These are phyloP conservation scores for Drosophila gaucha DNA, from an alignment of 2,888 invertebrate species.

Conservation along the genomic window DNA sequence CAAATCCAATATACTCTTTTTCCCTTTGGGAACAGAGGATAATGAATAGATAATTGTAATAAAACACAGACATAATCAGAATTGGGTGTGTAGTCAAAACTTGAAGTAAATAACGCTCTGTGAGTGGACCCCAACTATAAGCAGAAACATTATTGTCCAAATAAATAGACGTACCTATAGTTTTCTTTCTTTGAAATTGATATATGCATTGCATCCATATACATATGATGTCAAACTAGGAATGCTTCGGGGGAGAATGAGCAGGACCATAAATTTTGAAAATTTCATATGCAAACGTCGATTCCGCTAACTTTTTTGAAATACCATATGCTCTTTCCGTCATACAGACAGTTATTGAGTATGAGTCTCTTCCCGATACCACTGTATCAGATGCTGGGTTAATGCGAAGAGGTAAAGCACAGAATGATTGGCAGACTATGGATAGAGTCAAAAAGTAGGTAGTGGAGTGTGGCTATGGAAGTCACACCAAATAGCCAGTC, in stretches of 20 bases:
- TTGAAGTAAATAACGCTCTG: slow-evolving; percentile 11
- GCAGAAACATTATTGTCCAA: slow-evolving; percentile 10
- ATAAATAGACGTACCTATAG: neutral
- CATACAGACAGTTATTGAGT: neutral
- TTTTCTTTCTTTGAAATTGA: no score
- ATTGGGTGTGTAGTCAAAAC: slow-evolving; percentile 12
- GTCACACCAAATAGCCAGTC: slow-evolving; percentile 32
- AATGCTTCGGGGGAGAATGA: no score
- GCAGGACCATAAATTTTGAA: no score
- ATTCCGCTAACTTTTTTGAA: no score
- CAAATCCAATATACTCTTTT: no score
- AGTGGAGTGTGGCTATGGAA: neutral
- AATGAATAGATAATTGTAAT: slow-evolving; percentile 53
- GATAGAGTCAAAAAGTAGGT: neutral
- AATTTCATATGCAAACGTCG: no score
- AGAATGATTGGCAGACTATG: slow-evolving; percentile 37
- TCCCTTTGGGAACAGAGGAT: no score
- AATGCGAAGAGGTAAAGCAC: slow-evolving; percentile 5
- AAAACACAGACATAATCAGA: slow-evolving; percentile 10
- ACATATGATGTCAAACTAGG: no score
- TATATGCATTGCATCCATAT: no score
- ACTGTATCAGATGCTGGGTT: slow-evolving; percentile 22
- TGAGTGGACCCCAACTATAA: slow-evolving; percentile 6
- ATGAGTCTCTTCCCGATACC: slow-evolving; percentile 3
- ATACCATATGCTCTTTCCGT: neutral